phyloP scores from a whole-genome alignment of 1,140 invertebrate species.

The Brachystomella parvula region DNA sequence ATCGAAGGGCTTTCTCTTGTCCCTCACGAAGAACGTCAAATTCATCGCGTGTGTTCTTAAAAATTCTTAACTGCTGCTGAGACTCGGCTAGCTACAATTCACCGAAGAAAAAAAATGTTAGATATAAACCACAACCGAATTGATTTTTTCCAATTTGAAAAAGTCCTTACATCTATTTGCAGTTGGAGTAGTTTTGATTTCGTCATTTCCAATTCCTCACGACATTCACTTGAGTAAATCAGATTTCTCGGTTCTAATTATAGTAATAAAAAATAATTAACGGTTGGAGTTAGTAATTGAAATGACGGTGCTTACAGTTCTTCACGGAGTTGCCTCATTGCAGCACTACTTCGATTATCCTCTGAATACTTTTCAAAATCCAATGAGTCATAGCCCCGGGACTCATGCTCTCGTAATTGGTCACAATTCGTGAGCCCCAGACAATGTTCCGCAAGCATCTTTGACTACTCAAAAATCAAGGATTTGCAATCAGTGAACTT shows the following conservation, averaged over 20 bases:
- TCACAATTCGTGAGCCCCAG: slow-evolving; percentile 33
- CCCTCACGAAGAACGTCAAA: slow-evolving; percentile 34
- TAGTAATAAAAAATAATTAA: background rate
- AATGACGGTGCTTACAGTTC: slow-evolving; percentile 28
- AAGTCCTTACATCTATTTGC: slow-evolving; percentile 25
- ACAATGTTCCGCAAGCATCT: slow-evolving; percentile 31
- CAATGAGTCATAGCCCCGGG: slow-evolving; percentile 17
- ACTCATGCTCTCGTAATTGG: slow-evolving; percentile 25
- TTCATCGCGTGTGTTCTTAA: slow-evolving; percentile 34
- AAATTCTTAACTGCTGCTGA: slow-evolving; percentile 19
- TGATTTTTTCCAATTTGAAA: background rate
- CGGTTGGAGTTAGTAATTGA: background rate
- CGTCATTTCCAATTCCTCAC: slow-evolving; percentile 35
- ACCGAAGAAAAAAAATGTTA: slow-evolving; percentile 3
- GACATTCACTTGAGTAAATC: slow-evolving; percentile 36
- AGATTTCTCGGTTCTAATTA: slow-evolving; percentile 34
- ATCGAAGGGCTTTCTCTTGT: slow-evolving; percentile 30
- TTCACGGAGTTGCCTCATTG: slow-evolving; percentile 28
- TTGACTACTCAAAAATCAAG: slow-evolving; percentile 11
- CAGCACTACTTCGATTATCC: slow-evolving; percentile 23
- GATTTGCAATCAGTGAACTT: background rate
- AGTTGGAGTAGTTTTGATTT: slow-evolving; percentile 25
- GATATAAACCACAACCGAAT: background rate
- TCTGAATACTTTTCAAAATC: slow-evolving; percentile 29
- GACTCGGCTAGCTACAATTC: slow-evolving; percentile 21